Evolutionary conservation across 2,888 invertebrate genomes (phyloP), one percentile per base, ranked within the genome.

Genomic region (Brachynemurus nebulosus): DNA sequence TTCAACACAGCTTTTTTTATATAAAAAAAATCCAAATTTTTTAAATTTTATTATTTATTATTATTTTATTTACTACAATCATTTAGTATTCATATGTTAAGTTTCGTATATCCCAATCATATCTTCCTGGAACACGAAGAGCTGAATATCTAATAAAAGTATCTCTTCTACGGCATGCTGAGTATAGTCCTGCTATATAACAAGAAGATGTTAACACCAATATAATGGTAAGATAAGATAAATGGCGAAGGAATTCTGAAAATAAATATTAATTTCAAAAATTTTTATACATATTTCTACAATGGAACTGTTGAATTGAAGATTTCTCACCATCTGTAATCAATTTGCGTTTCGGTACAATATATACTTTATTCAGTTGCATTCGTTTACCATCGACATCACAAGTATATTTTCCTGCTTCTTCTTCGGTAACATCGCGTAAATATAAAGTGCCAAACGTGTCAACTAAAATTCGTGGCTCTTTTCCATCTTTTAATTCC

Each of bases 381-480:
- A 73, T 69, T 50, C 63, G 66, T 30, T 64, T 67, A 45, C 74
- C 74, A 59, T 80, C 71, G 6, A 79, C 74, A 46, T 67, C 65
- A 58, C 86, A 86, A 1, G 72, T 71, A 57, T 84, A 86, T 54
- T 71, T 71, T 9, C 84, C 85, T 47, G 75, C 72, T 58, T 84
- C 82, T 1, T 67, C 62, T 49, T 67, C 65, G 11, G 72, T 72
- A 1, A 80, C 73, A 46, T 73, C 72, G 49, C 68, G 60, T 34
- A 78, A 60, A 55, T 74, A 73, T 18, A 78, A 56, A 2, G 70
- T 70, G 33, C 68, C 70, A 51, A 72, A 73, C 1, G 67, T 62
- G 52, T 76, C 76, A 2, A 76, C 68, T 6, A 70, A 59, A 36
- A 73, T 60, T 52, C 67, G 62, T 2, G 68, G 66, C 51, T 66